Evolutionary conservation across 2,113 vertebrate species (phyloP).

Genomic region (Lagopus muta): DNA sequence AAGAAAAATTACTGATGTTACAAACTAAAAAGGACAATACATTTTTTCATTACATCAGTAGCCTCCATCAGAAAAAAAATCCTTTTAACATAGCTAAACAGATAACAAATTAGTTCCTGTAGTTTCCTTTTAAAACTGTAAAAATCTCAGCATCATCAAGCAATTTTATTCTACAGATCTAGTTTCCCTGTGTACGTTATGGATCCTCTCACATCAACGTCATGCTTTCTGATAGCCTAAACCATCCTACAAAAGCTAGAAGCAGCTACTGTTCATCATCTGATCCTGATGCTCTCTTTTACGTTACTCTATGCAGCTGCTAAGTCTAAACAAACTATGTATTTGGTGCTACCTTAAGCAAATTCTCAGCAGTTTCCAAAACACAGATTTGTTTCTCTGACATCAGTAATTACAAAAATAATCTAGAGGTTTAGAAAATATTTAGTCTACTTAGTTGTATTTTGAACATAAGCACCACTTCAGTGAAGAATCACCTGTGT

Average conservation of each 20-base stretch:
- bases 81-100: background rate
- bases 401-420: background rate
- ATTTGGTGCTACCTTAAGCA: background rate
- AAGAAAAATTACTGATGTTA: background rate
- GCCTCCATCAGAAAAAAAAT: background rate
- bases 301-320: background rate
- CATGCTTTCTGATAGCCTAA: background rate
- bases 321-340: background rate
- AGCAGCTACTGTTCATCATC: background rate
- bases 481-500: background rate
- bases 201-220: accelerated
- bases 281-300: background rate
- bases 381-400: background rate
- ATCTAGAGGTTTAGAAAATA: background rate
- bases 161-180: background rate
- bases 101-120: background rate
- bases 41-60: background rate
- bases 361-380: background rate
- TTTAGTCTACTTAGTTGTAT: background rate
- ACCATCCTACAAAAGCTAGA: background rate
- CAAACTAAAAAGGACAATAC: background rate
- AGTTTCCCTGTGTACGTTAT: background rate
- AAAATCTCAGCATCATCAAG: background rate
- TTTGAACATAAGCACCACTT: background rate
- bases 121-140: background rate